phyloP scores from a whole-genome alignment of 2,113 vertebrate genomes.

The Siniperca knerii region DNA sequence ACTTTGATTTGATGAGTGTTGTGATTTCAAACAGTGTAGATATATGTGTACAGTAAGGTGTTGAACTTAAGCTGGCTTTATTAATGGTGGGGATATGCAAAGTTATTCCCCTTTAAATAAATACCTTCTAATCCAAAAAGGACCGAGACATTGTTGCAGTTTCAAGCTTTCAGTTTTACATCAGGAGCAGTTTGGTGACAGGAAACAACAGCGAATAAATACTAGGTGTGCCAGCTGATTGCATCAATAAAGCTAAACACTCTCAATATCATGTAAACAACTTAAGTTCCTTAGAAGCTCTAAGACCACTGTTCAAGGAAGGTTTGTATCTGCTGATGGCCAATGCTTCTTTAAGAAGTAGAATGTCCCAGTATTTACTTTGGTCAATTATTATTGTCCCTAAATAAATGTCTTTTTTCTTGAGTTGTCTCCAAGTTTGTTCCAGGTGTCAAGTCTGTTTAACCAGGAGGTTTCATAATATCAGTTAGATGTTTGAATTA shows the following conservation, averaged over 20 bases:
- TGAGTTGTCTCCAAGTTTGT: background rate
- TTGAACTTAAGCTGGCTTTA: background rate
- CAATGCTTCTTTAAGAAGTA: too few relatives aligned
- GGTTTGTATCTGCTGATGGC: too few relatives aligned
- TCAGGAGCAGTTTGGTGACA: background rate
- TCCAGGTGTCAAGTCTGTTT: background rate
- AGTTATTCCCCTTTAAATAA: background rate
- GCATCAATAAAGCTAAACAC: background rate
- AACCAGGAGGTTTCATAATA: background rate
- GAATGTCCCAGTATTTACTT: too few relatives aligned
- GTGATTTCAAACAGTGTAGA: conserved; percentile 1
- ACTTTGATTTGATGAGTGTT: background rate
- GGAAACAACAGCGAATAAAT: background rate
- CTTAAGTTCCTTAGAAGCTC: background rate
- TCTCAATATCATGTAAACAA: background rate
- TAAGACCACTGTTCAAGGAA: too few relatives aligned
- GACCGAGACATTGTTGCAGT: background rate
- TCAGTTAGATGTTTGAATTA: background rate
- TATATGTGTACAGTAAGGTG: background rate
- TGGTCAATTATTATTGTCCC: too few relatives aligned
- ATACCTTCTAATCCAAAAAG: too few relatives aligned
- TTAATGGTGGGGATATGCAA: background rate
- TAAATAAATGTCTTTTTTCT: background rate
- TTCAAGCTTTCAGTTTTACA: background rate
- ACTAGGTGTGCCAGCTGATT: background rate